Evolutionary conservation across 2,888 invertebrate genomes (phyloP).

Genomic region (Eilema griseolum): DNA sequence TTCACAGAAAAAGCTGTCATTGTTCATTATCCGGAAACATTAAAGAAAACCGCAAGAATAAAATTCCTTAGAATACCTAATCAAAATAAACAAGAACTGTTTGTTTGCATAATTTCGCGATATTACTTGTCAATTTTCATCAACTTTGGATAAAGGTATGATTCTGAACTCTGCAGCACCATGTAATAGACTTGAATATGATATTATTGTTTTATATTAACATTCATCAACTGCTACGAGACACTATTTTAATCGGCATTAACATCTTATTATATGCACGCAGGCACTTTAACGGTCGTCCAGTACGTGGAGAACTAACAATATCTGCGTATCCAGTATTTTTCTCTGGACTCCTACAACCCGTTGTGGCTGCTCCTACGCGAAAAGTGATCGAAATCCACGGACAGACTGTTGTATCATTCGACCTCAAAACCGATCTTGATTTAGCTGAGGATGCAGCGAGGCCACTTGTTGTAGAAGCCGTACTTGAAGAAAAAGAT

Average conservation of each 20-base stretch:
- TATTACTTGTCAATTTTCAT: constrained; percentile 54
- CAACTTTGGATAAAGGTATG: neutral
- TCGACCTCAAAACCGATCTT: constrained; percentile 91
- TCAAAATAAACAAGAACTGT: constrained; percentile 53
- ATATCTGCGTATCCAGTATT: constrained; percentile 94
- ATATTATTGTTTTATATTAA: neutral
- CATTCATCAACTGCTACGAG: neutral
- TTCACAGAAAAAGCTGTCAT: constrained; percentile 60
- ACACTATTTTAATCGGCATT: neutral
- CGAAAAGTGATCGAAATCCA: constrained; percentile 91
- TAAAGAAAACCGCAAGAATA: constrained; percentile 61
- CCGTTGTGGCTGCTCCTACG: constrained; percentile 90
- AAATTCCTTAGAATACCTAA: constrained; percentile 58
- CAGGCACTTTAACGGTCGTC: constrained; percentile 94
- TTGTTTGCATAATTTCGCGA: constrained; percentile 45
- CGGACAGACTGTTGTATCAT: constrained; percentile 90
- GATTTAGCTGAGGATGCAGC: constrained; percentile 92
- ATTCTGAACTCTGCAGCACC: neutral
- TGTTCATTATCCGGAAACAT: constrained; percentile 50
- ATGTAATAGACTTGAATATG: too few relatives aligned
- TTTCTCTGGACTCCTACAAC: constrained; percentile 92
- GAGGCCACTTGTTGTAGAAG: constrained; percentile 94
- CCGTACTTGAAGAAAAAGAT: constrained; percentile 95
- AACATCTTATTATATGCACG: neutral
- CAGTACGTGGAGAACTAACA: constrained; percentile 94